Conservation (phyloP, 2,113 vertebrate species). For the Otocyon megalotis region DNA sequence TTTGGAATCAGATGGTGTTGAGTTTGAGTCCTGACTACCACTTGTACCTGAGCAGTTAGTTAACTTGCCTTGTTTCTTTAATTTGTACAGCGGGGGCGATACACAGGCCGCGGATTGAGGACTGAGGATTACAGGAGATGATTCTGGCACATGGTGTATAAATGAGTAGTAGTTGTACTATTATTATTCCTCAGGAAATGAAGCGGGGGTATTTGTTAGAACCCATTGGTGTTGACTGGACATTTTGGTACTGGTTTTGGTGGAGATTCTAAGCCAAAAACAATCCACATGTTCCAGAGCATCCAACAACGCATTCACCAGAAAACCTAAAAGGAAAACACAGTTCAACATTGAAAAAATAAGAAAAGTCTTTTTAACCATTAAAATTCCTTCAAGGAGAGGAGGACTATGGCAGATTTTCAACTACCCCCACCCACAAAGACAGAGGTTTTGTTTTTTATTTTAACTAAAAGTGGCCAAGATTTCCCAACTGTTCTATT, state of each 20-base stretch:
- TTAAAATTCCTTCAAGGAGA: conserved; percentile 80
- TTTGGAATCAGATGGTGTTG: background rate
- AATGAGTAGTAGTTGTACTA: background rate
- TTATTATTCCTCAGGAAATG: background rate
- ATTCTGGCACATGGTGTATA: background rate
- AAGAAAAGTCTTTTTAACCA: conserved; percentile 62
- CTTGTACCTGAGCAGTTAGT: background rate
- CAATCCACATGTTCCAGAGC: background rate
- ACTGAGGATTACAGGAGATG: background rate
- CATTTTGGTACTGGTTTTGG: background rate
- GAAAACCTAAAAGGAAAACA: background rate
- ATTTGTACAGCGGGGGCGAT: background rate
- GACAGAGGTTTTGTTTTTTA: conserved; percentile 86
- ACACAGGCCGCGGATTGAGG: background rate
- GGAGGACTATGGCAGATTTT: conserved; percentile 74
- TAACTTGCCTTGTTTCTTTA: background rate
- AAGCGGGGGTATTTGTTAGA: background rate
- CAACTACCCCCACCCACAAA: conserved; percentile 82
- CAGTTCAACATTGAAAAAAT: conserved; percentile 12
- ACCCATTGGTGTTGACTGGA: background rate
- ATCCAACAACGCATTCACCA: background rate
- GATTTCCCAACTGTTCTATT: conserved; percentile 92
- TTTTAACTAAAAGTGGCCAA: conserved; percentile 88
- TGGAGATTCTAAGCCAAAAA: background rate
- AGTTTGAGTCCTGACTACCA: conserved; percentile 25